These are phyloP conservation scores for Zaprionus lachaisei DNA, from an alignment of 1,140 invertebrate genomes.

Conservation along the genomic window DNA sequence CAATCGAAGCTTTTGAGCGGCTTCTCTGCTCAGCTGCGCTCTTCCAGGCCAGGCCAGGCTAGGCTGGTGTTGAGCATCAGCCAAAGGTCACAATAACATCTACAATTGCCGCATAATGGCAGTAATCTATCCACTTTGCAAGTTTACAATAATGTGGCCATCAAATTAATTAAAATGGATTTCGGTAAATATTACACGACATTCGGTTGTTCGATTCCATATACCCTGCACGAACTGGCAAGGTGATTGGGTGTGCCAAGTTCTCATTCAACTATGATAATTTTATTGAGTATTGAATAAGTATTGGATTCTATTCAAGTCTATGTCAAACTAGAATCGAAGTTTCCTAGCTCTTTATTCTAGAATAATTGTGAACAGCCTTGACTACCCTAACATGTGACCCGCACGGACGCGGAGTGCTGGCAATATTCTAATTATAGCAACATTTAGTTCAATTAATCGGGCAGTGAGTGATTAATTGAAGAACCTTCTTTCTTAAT, in stretches of 20 bases:
- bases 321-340: too few relatives aligned
- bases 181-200: neutral
- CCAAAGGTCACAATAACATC: constrained; percentile 5
- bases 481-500: neutral
- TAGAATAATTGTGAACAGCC: neutral
- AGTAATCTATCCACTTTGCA: constrained; percentile 1
- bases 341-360: too few relatives aligned
- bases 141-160: constrained; percentile 7
- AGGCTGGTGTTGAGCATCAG: constrained; percentile 21
- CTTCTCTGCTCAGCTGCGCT: constrained; percentile 1
- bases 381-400: neutral
- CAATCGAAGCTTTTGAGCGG: constrained; percentile 9
- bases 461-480: constrained; percentile 4
- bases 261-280: neutral
- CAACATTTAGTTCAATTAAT: neutral
- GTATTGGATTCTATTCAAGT: too few relatives aligned
- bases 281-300: too few relatives aligned
- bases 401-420: neutral
- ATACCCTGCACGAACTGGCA: neutral
- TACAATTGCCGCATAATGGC: constrained; percentile 4
- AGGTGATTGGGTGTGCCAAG: neutral
- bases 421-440: neutral
- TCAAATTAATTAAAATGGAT: constrained; percentile 44
- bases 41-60: neutral
- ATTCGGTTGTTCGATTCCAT: neutral